Percentiles rank a stretch among this genome's conserved stretches.
Conservation (phyloP, 2,113 vertebrate genomes). For the Corvus cornix region DNA sequence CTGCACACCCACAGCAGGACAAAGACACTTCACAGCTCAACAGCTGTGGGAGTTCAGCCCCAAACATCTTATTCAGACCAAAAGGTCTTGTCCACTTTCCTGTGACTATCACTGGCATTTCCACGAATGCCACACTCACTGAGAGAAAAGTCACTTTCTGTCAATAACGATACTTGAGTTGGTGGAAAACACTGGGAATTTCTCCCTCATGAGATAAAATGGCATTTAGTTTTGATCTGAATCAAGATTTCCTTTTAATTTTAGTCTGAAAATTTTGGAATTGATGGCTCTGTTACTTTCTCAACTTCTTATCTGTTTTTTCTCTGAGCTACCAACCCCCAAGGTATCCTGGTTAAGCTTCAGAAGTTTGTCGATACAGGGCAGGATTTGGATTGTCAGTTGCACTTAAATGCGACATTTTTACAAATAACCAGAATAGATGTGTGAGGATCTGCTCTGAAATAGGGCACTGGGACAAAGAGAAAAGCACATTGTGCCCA, state of each 20-base stretch:
- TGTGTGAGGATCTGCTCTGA: background rate
- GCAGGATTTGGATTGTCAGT: background rate
- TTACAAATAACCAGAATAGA: background rate
- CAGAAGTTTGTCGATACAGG: background rate
- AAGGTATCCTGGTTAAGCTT: background rate
- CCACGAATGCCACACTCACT: background rate
- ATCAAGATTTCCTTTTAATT: background rate
- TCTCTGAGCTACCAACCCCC: background rate
- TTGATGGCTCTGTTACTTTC: background rate
- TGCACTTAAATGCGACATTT: background rate
- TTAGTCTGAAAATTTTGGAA: background rate
- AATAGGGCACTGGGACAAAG: background rate
- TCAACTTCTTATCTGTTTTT: background rate
- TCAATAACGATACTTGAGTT: background rate
- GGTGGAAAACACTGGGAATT: slow-evolving; percentile 34
- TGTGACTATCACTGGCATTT: slow-evolving; percentile 3
- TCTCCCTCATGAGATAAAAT: background rate
- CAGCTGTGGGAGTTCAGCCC: slow-evolving; percentile 17
- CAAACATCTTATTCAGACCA: slow-evolving; percentile 14
- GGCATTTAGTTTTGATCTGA: slow-evolving; percentile 4
- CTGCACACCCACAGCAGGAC: slow-evolving; percentile 2
- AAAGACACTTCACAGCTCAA: background rate
- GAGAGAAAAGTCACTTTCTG: slow-evolving; percentile 17
- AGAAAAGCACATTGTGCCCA: background rate
- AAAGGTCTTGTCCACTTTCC: slow-evolving; percentile 12